A percentile compares a stretch with the other conserved stretches of the same genome.
Conservation (phyloP, 2,113 vertebrate genomes). For the Myocastor coypus region DNA sequence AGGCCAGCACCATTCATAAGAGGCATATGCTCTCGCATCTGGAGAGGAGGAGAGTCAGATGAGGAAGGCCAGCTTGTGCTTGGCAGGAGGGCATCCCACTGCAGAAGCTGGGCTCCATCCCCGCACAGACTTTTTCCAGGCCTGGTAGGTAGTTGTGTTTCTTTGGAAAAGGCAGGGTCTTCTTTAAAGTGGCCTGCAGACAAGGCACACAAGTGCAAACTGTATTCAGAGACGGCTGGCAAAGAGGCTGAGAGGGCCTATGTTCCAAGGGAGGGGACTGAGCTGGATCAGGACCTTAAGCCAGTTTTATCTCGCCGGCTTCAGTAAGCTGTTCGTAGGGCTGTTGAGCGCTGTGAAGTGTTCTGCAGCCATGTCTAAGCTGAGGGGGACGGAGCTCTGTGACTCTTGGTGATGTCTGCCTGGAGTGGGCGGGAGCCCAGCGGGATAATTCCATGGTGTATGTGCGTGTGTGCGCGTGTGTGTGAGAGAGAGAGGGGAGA, state of each 20-base stretch:
- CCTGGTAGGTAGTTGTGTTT: not conserved
- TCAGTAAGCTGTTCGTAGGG: not conserved
- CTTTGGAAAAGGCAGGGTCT: slow-evolving; percentile 39
- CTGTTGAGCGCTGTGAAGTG: not conserved
- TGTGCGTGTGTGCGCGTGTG: not conserved
- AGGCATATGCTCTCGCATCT: slow-evolving; percentile 92
- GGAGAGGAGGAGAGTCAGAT: slow-evolving; percentile 67
- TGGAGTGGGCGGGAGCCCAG: not conserved
- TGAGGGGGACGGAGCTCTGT: not conserved
- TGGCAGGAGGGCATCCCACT: not conserved
- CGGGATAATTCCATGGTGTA: not conserved
- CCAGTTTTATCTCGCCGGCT: not conserved
- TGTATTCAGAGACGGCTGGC: not conserved
- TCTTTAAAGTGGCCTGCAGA: slow-evolving; percentile 34
- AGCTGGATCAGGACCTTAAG: not conserved
- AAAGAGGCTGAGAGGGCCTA: not conserved
- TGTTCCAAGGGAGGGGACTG: not conserved
- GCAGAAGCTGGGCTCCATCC: not conserved
- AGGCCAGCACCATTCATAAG: slow-evolving; percentile 85
- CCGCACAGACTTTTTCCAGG: not conserved
- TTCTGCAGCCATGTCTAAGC: not conserved
- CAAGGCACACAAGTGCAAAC: not conserved
- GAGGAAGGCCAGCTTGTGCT: not conserved
- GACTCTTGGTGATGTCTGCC: not conserved
- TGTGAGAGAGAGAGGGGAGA: not conserved